Base-by-base conservation (phyloP, 2,113 vertebrate genomes). In the Melanostigma gelatinosum region DNA sequence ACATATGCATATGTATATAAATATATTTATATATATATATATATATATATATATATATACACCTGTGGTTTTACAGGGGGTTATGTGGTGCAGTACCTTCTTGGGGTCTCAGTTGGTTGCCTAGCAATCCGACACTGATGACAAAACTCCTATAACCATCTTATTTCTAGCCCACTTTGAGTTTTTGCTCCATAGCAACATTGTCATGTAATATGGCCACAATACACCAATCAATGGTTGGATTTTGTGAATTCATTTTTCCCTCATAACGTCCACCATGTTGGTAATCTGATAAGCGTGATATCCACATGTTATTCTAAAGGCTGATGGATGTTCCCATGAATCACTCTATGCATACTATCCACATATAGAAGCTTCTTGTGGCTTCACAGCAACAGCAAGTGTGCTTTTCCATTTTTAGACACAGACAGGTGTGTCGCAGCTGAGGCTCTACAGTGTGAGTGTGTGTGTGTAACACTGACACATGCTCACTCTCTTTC, bases 381-480 rank as follows among this genome's bases (percentile, higher is more conserved):
- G 82, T 57, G 68, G 87, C 83, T 84, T 88, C 90, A 88, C 87
- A 88, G 91, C 88, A 90, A 92, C 90, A 91, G 91, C 78, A 89
- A 91, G 77, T 74, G 66, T 76, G 77, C 64, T 70, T 58, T 90
- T 92, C 90, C 88, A 90, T 92, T 92, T 91, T 87, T 92, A 92
- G 87, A 87, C 79, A 89, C 71, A 85, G 86, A 85, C 87, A 89
- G 85, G 86, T 86, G 84, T 87, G 90, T 91, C 63, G 67, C 78
- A 87, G 77, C 75, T 84, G 65, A 83, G 60, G 84, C 78, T 78
- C 77, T 67, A 60, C 75, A 83, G 58, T 67, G 72, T 64, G 64
- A 62, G 73, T 82, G 63, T 48, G 62, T n/a, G 61, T 38, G 54
- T 76, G 75, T 72, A 65, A 72, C 69, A 73, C 82, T 82, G 84